Conservation (phyloP, 2,888 invertebrate genomes). For the Petrophora chlorosata region DNA sequence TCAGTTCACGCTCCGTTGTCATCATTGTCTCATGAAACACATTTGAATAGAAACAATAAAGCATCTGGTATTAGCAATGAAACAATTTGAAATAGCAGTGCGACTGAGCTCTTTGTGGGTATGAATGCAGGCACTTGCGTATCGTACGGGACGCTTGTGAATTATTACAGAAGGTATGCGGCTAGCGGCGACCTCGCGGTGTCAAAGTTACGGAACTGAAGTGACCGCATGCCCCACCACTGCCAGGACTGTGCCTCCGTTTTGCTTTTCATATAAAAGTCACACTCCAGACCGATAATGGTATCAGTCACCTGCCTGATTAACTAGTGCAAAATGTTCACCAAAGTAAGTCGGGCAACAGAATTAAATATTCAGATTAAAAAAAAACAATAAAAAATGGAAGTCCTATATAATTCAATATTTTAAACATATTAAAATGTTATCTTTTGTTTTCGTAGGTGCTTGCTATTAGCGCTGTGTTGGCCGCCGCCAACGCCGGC, state of each 20-base stretch:
- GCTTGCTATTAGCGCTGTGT: slow-evolving; percentile 73
- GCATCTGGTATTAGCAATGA: slow-evolving; percentile 9
- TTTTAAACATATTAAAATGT: background rate
- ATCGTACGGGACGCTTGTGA: slow-evolving; percentile 44
- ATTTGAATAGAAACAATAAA: slow-evolving; percentile 30
- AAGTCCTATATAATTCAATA: background rate
- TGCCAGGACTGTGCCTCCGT: slow-evolving; percentile 69
- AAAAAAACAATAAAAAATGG: slow-evolving; percentile 3
- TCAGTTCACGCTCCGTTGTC: background rate
- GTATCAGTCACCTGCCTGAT: slow-evolving; percentile 81
- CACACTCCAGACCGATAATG: slow-evolving; percentile 70
- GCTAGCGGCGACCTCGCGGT: slow-evolving; percentile 73
- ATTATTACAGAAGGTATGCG: slow-evolving; percentile 67
- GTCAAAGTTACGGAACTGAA: slow-evolving; percentile 83
- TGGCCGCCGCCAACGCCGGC: slow-evolving; percentile 83
- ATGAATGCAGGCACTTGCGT: slow-evolving; percentile 38
- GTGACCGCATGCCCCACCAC: slow-evolving; percentile 77
- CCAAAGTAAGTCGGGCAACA: slow-evolving; percentile 70
- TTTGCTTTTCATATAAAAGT: slow-evolving; percentile 83
- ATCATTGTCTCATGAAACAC: background rate
- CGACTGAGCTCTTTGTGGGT: slow-evolving; percentile 17
- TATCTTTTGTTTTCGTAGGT: slow-evolving; percentile 50
- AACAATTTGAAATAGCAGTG: slow-evolving; percentile 5
- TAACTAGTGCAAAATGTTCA: slow-evolving; percentile 81
- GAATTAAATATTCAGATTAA: slow-evolving; percentile 9